Base-by-base conservation (phyloP, 37 sponge, comb jelly and placozoan species). In the Diacarnus erythraeanus region DNA sequence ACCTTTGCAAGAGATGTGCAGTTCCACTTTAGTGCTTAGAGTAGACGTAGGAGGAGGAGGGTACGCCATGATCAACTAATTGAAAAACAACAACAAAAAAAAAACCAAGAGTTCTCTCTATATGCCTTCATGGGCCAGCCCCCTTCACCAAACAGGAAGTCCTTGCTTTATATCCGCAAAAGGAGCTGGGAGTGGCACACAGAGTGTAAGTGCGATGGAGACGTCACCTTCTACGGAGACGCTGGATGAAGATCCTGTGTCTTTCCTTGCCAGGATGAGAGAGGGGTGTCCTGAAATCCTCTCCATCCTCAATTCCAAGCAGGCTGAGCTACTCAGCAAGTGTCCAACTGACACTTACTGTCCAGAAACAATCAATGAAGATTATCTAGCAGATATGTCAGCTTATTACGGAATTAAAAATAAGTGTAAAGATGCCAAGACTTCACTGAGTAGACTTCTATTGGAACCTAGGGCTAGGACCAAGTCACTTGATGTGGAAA, bases 1-100 rank as follows among this genome's bases (percentile, higher is more conserved):
- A 36, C 77, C 51, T 42, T 72, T 39, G 73, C 93, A 92, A 40
- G 82, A 81, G 38, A 92, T 47, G 61, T 59, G 72, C 21, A 92
- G 79, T 68, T 84, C 83, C 31, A 92, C 81, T 27, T 59, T 42
- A 10, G 83, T 56, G 47, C 67, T 42, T 2, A 75, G 83, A 26
- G 25, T 34, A 3, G 51, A 43, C 27, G 23, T 8, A 29, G 61
- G 61, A 29, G 74, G 57, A 8, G 57, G 74, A 30, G 60, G 36
- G 26, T 76, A 76, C 1, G 63, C 77, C 26, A 51, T 51, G 57
- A 69, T 69, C 1, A 6, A 47, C 12, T 47, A 15, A 47, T 33
- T 59, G 31, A 23, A 63, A 29, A 15, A 29, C 64, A 8, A 63
- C 31, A 63, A 6, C 8, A 63, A 47, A 47, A 47, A 47, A 15